Evolutionary conservation across 2,113 vertebrate species (phyloP), one percentile per base, ranked within the genome.

Genomic region (Tachycineta bicolor): DNA sequence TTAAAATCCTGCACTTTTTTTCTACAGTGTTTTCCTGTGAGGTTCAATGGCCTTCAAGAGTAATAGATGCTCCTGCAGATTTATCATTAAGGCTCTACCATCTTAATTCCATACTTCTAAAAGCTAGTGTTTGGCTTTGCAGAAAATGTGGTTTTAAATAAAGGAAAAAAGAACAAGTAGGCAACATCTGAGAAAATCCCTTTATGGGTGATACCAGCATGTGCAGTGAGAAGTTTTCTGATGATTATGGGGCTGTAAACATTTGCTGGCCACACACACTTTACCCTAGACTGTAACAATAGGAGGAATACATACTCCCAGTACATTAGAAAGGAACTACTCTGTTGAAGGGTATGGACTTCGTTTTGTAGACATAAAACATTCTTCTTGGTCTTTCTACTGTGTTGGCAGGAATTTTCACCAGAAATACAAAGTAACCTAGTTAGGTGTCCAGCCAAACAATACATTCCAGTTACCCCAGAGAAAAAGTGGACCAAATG

Each of bases 321-420:
- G 14, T 17, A 26, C 31, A 1, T n/a, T 23, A 69, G 47, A 58
- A 49, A 49, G 47, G 49, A 87, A 34, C 11, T 37, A 23, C 25
- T 14, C 0, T 23, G 14, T 31, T 13, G 50, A 69, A 47, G 13
- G 1, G 1, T 6, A 2, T 3, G 47, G 23, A 31, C 25, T 69
- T 75, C 47, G 15, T 17, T 17, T 50, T 37, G 21, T 37, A 63
- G 19, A 26, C 19, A 59, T 31, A 15, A 41, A 70, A 33, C 21
- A 41, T 82, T 17, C 17, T 74, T 67, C 29, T 49, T 78, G 6
- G 37, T 64, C 50, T 52, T 65, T 19, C 26, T 70, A 6, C 12
- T 53, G 3, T 28, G 34, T 29, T 52, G 60, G 49, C 68, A 83
- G 49, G 41, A 83, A n/a, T 55, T 89, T 69, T 52, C 31, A 81